These are phyloP conservation scores for Oligia fasciuncula DNA, from an alignment of 2,888 invertebrate genomes.

Conservation along the genomic window DNA sequence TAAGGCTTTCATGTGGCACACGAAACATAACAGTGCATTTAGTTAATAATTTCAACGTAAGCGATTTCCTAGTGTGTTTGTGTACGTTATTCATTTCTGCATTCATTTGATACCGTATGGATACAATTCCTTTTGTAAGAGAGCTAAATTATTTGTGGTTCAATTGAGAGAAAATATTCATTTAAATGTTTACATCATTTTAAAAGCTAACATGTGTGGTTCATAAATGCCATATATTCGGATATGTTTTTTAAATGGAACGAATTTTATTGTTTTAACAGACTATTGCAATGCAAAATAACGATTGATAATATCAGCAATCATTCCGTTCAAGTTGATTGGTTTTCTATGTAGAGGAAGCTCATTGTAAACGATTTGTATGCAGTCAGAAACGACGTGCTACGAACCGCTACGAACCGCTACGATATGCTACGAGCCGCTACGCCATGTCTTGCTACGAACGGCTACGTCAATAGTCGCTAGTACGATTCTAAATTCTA, in stretches of 20 bases:
- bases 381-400: not conserved
- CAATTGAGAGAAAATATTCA: too few relatives aligned
- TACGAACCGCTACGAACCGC: too few relatives aligned
- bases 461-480: not conserved
- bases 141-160: not conserved
- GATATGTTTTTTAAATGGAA: not conserved
- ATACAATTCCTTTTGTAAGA: not conserved
- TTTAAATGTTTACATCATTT: too few relatives aligned
- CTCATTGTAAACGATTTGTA: not conserved
- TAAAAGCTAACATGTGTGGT: too few relatives aligned
- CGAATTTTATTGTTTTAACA: not conserved
- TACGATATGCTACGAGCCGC: not conserved
- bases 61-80: not conserved
- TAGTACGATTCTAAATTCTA: not conserved
- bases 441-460: not conserved
- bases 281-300: not conserved
- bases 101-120: not conserved
- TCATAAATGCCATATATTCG: not conserved
- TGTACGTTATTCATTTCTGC: not conserved
- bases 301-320: not conserved
- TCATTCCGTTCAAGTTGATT: too few relatives aligned
- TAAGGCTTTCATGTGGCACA: not conserved
- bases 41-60: not conserved
- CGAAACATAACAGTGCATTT: not conserved
- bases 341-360: not conserved